These are phyloP conservation scores for Drosophila neocordata DNA, from an alignment of 1,140 invertebrate genomes.

Conservation along the genomic window DNA sequence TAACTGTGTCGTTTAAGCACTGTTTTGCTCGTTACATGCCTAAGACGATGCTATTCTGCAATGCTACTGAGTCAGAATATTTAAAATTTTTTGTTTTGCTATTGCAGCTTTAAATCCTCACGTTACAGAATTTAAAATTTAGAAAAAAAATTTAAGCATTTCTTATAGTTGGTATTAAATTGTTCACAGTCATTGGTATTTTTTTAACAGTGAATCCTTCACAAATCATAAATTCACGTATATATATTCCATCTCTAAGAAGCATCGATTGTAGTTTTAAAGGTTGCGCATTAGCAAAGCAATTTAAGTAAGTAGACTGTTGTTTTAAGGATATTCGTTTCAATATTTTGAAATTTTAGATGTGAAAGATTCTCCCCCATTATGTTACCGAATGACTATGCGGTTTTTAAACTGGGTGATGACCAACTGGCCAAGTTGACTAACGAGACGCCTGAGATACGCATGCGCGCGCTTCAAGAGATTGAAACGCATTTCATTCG, in stretches of 20 bases:
- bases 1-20: no score
- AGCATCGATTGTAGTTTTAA: background rate
- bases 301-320: background rate
- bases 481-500: slow-evolving; percentile 58
- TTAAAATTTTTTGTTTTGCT: no score
- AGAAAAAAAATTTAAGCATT: no score
- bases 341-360: background rate
- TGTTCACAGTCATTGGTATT: background rate
- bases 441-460: slow-evolving; percentile 65
- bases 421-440: slow-evolving; percentile 58
- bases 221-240: no score
- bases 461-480: slow-evolving; percentile 70
- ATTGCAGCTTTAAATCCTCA: no score
- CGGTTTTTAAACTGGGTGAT: slow-evolving; percentile 25
- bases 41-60: no score
- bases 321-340: background rate
- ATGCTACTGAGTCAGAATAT: no score
- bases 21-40: no score
- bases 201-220: background rate
- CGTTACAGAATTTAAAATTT: no score
- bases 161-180: no score
- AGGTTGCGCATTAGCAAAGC: background rate
- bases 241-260: background rate
- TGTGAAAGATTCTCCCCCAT: background rate
- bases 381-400: background rate